A percentile compares a stretch with the other conserved stretches of the same genome.
These are phyloP conservation scores for Brachionichthys hirsutus DNA, from an alignment of 2,113 vertebrate species.

Conservation along the genomic window DNA sequence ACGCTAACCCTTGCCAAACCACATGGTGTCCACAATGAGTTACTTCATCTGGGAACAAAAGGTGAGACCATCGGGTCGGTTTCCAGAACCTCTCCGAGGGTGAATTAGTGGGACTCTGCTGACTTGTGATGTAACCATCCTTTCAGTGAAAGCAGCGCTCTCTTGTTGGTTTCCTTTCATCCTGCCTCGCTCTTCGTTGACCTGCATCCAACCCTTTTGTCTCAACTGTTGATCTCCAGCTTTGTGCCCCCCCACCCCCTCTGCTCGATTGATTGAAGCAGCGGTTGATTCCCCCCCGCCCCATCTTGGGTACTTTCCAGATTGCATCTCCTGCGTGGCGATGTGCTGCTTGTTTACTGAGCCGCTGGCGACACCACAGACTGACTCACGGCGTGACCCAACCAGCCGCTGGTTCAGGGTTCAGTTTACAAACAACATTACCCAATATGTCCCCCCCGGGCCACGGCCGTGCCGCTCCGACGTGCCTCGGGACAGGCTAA, in stretches of 20 bases:
- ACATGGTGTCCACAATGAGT: conserved; percentile 15
- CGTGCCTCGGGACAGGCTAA: conserved; percentile 1
- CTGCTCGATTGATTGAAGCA: conserved; percentile 32
- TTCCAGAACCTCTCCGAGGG: conserved; percentile 17
- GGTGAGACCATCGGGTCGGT: conserved; percentile 38
- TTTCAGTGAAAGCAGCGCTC: background rate
- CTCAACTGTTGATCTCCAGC: conserved; percentile 25
- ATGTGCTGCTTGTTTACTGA: conserved; percentile 48
- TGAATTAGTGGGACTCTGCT: conserved; percentile 25
- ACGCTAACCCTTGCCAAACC: conserved; percentile 34
- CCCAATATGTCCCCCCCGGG: conserved; percentile 55
- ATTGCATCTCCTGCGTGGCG: conserved; percentile 59
- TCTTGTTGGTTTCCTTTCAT: conserved; percentile 2
- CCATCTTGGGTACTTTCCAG: conserved; percentile 73
- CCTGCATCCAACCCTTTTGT: conserved; percentile 14
- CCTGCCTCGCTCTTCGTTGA: conserved; percentile 5
- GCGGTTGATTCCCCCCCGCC: conserved; percentile 23
- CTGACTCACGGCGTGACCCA: conserved; percentile 57
- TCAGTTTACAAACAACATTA: conserved; percentile 64
- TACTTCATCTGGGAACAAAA: conserved; percentile 41
- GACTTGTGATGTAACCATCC: conserved; percentile 11
- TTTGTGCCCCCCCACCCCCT: too few species aligned
- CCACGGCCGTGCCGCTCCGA: conserved; percentile 18
- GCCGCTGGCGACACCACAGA: conserved; percentile 45
- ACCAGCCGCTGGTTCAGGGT: conserved; percentile 49